Percentiles rank a stretch among this genome's conserved stretches.
Conservation (phyloP, 1,140 invertebrate genomes). For the Berghia stephanieae region DNA sequence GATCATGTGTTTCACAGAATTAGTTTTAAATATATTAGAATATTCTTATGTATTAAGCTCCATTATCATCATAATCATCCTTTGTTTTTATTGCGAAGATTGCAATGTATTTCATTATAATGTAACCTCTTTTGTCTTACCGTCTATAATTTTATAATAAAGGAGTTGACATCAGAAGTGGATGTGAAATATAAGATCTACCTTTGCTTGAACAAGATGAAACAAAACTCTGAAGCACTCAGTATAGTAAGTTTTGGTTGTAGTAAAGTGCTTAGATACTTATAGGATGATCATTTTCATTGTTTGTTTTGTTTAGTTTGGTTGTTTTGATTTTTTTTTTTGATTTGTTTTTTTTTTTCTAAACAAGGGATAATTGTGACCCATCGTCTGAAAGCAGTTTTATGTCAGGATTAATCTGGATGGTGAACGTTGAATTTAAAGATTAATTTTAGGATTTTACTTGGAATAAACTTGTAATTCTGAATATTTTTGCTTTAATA, state of each 20-base stretch:
- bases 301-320: background rate
- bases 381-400: too few relatives aligned
- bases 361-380: too few relatives aligned
- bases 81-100: background rate
- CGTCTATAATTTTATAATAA: too few relatives aligned
- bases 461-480: too few relatives aligned
- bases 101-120: background rate
- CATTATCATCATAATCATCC: background rate
- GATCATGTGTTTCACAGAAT: background rate
- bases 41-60: background rate
- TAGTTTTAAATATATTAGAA: background rate
- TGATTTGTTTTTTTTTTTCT: slow-evolving; percentile 32
- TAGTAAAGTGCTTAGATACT: too few relatives aligned
- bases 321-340: background rate
- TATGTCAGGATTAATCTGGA: too few relatives aligned
- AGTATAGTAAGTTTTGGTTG: slow-evolving; percentile 64
- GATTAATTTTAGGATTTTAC: too few relatives aligned
- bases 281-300: background rate
- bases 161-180: slow-evolving; percentile 65
- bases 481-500: too few relatives aligned
- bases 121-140: slow-evolving; percentile 34
- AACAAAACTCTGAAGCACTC: slow-evolving; percentile 75
- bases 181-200: slow-evolving; percentile 84
- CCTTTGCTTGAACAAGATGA: slow-evolving; percentile 74
- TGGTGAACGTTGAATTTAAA: too few relatives aligned